Conservation (phyloP, 2,113 vertebrate genomes). For the Tragelaphus imberbis region DNA sequence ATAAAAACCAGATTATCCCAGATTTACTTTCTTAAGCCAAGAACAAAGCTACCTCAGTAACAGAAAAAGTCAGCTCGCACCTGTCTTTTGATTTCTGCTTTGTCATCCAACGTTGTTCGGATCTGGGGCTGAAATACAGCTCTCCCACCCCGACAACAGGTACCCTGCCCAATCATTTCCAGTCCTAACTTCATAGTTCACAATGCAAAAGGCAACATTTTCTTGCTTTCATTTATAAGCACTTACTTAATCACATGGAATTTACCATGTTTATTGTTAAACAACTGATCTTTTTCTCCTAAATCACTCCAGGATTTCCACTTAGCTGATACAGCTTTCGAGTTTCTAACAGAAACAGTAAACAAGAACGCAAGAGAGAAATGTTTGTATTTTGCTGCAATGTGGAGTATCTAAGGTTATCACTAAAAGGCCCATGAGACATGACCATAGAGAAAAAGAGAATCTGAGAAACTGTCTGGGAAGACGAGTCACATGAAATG, state of each 20-base stretch:
- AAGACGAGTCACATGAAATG: slow-evolving; percentile 12
- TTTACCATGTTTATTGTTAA: slow-evolving; percentile 55
- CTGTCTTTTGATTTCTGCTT: slow-evolving; percentile 5
- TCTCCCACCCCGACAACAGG: not conserved
- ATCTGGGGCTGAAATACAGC: not conserved
- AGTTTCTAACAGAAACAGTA: slow-evolving; percentile 49
- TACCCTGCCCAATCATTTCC: not conserved
- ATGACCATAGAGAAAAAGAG: not conserved
- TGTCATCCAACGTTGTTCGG: slow-evolving; percentile 24
- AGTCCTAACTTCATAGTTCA: not conserved
- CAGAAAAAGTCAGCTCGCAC: not conserved
- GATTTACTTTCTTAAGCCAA: slow-evolving; percentile 38
- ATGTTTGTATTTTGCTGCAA: slow-evolving; percentile 32
- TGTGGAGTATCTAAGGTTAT: slow-evolving; percentile 29
- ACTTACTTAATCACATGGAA: slow-evolving; percentile 49
- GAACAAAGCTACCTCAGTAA: slow-evolving; percentile 9
- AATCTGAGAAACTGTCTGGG: slow-evolving; percentile 2
- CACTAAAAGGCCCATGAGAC: slow-evolving; percentile 19
- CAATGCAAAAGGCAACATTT: not conserved
- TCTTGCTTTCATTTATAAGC: slow-evolving; percentile 35
- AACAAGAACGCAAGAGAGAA: slow-evolving; percentile 31
- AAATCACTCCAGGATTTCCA: slow-evolving; percentile 54
- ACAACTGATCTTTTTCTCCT: slow-evolving; percentile 56
- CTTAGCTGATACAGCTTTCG: slow-evolving; percentile 21
- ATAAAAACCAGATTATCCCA: slow-evolving; percentile 24